phyloP scores from a whole-genome alignment of 2,113 vertebrate species.

The Thomomys bottae region DNA sequence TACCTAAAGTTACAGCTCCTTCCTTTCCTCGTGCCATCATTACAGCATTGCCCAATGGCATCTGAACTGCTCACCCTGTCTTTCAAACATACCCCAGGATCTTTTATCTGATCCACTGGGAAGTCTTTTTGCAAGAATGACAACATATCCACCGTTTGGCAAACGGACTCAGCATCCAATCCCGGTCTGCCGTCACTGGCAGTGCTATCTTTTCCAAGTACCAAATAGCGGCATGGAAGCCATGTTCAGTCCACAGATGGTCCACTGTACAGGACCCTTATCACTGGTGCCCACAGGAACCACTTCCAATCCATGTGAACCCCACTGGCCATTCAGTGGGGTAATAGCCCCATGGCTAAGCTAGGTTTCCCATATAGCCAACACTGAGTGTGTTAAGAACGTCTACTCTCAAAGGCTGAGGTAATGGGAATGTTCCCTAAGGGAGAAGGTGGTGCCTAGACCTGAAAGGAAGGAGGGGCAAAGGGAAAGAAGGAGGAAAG shows the following conservation, averaged over 20 bases:
- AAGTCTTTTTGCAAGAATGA: background rate
- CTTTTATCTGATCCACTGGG: background rate
- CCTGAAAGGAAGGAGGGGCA: fast-evolving
- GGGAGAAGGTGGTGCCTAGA: fast-evolving
- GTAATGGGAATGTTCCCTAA: background rate
- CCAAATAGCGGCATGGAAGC: background rate
- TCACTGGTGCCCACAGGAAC: background rate
- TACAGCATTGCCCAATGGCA: too few species aligned
- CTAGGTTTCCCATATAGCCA: fast-evolving
- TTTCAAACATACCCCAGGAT: background rate
- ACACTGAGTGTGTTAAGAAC: too few species aligned
- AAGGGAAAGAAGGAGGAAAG: background rate
- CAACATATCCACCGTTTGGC: background rate
- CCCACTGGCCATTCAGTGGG: too few species aligned
- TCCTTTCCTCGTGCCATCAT: background rate
- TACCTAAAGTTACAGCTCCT: background rate
- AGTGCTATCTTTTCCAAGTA: background rate
- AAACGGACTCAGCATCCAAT: background rate
- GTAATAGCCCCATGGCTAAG: background rate
- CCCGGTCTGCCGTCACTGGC: background rate
- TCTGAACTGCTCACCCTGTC: background rate
- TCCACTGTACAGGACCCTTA: background rate
- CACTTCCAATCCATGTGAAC: background rate
- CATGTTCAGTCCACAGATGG: fast-evolving
- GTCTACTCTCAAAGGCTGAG: background rate